Percentiles rank a stretch among this genome's conserved stretches.
phyloP scores from a whole-genome alignment of 2,797 vertebrate species.

The Crax fasciolata region DNA sequence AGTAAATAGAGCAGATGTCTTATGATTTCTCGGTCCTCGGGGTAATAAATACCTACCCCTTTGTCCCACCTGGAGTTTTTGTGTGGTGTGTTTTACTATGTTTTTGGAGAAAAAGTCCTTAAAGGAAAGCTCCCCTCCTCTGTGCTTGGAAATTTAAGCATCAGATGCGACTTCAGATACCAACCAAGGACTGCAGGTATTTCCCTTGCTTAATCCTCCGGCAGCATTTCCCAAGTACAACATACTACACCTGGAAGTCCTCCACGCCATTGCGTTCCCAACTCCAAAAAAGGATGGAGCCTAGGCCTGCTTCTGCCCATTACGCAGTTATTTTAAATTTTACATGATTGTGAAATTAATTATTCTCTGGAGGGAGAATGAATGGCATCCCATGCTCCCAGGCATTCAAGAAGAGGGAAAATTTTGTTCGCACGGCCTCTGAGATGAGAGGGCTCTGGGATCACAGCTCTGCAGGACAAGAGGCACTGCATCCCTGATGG shows the following conservation, averaged over 20 bases:
- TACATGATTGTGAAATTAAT: background rate
- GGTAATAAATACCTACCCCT: slow-evolving; percentile 61
- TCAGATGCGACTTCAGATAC: slow-evolving; percentile 54
- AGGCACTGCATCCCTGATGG: background rate
- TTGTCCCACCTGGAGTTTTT: slow-evolving; percentile 55
- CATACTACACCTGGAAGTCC: background rate
- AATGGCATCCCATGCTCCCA: background rate
- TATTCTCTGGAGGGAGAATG: background rate
- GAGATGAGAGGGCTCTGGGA: background rate
- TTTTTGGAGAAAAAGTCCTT: slow-evolving; percentile 3
- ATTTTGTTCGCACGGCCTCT: background rate
- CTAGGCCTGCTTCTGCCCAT: background rate
- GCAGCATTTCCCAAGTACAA: slow-evolving; percentile 5
- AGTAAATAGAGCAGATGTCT: slow-evolving; percentile 66
- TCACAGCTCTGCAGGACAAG: slow-evolving; percentile 20
- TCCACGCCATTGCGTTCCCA: background rate
- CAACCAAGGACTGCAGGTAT: background rate
- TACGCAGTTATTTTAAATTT: slow-evolving; percentile 24
- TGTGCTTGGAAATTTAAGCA: background rate
- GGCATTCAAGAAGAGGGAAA: background rate
- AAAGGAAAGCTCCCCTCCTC: slow-evolving; percentile 5
- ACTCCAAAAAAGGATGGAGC: background rate
- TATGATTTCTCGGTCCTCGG: slow-evolving; percentile 69
- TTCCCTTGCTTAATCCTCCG: slow-evolving; percentile 21
- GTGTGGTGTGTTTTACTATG: slow-evolving; percentile 26